Evolutionary conservation across 2,113 vertebrate genomes (phyloP), one percentile per base, ranked within the genome.

Genomic region (Ceyx cyanopectus): DNA sequence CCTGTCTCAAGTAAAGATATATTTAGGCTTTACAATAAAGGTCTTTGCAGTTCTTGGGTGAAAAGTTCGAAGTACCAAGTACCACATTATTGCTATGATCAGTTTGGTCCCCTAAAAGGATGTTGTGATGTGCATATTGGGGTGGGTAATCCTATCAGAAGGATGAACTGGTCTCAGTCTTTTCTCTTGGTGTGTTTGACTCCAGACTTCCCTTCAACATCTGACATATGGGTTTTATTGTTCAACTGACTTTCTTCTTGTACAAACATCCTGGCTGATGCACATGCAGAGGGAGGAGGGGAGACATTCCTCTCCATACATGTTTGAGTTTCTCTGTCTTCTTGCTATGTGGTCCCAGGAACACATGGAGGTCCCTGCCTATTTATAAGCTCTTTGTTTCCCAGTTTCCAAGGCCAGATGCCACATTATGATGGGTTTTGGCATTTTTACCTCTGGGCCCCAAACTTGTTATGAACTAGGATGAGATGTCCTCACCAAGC

Each of bases 181-280:
- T 88, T 73, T 66, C 61, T 92, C 80, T n/a, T 70, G 63, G 60
- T 1, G 1, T 51, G 21, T 77, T 88, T 0, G 1, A 43, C 62
- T 85, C 72, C 80, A 93, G 80, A 83, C 72, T 80, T 86, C 56
- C 69, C 60, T 86, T 83, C 81, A 2, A 3, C 68, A 60, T 85
- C 68, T 81, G 80, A 60, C 83, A 90, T 87, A 15, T 54, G 86
- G 80, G 73, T 92, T 92, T 94, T 88, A 92, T 93, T 94, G 89
- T 86, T 90, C 76, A 77, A 14, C 37, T 70, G 89, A 51, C 81
- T 93, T 96, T 96, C 86, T 76, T 93, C 72, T 83, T 70, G 30
- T 24, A 74, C 83, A 90, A 83, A 88, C 76, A 80, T 90, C 85
- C 91, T 88, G 92, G 62, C 56, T 58, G 73, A 53, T 85, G 68